Conservation (phyloP, 92 coral and sea anemone species). For the Montipora capitata region DNA sequence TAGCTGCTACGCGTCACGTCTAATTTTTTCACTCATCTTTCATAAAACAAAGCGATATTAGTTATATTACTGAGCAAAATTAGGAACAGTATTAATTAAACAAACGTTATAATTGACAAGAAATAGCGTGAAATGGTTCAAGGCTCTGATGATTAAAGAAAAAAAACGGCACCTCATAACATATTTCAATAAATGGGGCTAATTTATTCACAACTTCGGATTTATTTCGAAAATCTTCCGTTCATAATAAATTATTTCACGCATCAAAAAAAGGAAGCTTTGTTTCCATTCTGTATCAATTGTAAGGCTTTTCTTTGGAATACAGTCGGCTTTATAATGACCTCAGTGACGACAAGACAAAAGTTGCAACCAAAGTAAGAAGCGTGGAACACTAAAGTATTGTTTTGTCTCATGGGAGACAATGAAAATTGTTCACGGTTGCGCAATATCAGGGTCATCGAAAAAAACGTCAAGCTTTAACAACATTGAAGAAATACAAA, state of each 20-base stretch:
- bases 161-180: neutral
- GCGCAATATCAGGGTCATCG: slow-evolving; percentile 20
- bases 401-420: neutral
- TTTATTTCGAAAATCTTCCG: neutral
- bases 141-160: too few relatives aligned
- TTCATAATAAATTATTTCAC: neutral
- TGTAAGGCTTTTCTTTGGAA: neutral
- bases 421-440: neutral
- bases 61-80: too few relatives aligned
- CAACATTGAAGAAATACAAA: slow-evolving; percentile 1
- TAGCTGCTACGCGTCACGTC: too few relatives aligned
- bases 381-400: neutral
- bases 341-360: neutral
- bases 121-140: neutral
- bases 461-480: slow-evolving; percentile 11
- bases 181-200: neutral
- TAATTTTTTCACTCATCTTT: too few relatives aligned
- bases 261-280: neutral
- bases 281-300: neutral
- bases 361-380: neutral
- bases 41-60: too few relatives aligned
- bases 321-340: too few relatives aligned
- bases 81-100: too few relatives aligned
- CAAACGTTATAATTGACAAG: neutral
- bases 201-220: slow-evolving; percentile 44